These are phyloP conservation scores for Barnardius zonarius DNA, from an alignment of 2,113 vertebrate species.

Conservation along the genomic window DNA sequence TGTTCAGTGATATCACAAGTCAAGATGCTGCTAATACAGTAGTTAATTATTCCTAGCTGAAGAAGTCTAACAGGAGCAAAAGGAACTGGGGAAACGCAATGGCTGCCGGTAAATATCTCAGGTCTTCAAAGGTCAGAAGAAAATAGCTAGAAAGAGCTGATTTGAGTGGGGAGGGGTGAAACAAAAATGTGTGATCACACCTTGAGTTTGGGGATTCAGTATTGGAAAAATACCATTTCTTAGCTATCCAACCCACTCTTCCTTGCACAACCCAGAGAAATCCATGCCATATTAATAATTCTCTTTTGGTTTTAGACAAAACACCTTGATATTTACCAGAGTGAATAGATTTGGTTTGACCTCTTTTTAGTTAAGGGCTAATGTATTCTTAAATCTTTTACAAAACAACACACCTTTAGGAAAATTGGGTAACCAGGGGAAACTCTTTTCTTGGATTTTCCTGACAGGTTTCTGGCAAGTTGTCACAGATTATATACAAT, in stretches of 20 bases:
- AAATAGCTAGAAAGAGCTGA: neutral
- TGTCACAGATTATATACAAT: neutral
- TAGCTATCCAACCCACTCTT: neutral
- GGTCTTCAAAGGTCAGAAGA: neutral
- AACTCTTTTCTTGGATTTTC: neutral
- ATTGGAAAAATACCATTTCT: neutral
- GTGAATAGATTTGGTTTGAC: neutral
- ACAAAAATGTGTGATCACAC: neutral
- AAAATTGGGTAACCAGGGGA: neutral
- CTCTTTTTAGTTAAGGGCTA: neutral
- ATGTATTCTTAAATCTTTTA: neutral
- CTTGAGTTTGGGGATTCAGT: neutral
- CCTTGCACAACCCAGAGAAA: neutral
- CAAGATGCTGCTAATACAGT: conserved; percentile 62
- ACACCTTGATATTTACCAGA: neutral
- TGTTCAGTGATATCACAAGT: conserved; percentile 27
- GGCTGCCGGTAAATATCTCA: conserved; percentile 84
- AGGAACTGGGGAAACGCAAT: conserved; percentile 74
- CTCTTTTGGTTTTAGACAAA: neutral
- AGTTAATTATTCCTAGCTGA: conserved; percentile 69
- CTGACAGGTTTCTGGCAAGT: neutral
- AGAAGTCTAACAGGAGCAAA: conserved; percentile 58
- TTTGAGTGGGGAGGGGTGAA: neutral
- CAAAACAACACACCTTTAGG: neutral
- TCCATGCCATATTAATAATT: neutral